phyloP scores from a whole-genome alignment of 2,113 vertebrate species.

The Erinaceus europaeus region DNA sequence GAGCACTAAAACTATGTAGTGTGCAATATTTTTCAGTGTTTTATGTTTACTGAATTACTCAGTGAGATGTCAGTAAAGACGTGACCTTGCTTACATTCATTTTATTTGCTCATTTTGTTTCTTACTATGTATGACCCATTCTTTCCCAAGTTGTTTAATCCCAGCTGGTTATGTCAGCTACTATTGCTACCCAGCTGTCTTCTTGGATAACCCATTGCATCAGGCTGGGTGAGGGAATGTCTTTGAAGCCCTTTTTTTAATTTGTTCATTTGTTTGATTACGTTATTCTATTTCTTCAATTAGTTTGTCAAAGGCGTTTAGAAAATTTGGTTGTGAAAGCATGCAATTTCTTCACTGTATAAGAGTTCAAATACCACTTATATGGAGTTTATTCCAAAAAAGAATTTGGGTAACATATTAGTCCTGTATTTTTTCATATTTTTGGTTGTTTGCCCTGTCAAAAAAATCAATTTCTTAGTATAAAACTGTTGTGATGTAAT shows the following conservation, averaged over 20 bases:
- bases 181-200: slow-evolving; percentile 25
- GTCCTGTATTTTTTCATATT: neutral
- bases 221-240: neutral
- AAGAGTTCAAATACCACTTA: neutral
- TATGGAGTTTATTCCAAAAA: neutral
- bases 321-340: neutral
- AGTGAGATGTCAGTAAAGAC: neutral
- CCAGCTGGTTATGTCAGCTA: neutral
- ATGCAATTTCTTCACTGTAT: neutral
- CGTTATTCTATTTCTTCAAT: too few relatives aligned
- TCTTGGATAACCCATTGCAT: neutral
- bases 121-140: neutral
- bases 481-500: too few relatives aligned
- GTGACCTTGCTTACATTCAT: neutral
- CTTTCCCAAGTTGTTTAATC: neutral
- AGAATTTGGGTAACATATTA: neutral
- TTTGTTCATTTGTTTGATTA: too few relatives aligned
- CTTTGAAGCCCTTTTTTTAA: slow-evolving; percentile 4
- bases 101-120: neutral
- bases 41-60: neutral
- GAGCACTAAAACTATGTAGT: neutral
- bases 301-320: neutral
- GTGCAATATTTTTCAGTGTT: neutral
- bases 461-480: neutral
- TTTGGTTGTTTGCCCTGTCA: neutral